These are phyloP conservation scores for Limosa lapponica DNA, from an alignment of 2,797 vertebrate species.

Conservation along the genomic window DNA sequence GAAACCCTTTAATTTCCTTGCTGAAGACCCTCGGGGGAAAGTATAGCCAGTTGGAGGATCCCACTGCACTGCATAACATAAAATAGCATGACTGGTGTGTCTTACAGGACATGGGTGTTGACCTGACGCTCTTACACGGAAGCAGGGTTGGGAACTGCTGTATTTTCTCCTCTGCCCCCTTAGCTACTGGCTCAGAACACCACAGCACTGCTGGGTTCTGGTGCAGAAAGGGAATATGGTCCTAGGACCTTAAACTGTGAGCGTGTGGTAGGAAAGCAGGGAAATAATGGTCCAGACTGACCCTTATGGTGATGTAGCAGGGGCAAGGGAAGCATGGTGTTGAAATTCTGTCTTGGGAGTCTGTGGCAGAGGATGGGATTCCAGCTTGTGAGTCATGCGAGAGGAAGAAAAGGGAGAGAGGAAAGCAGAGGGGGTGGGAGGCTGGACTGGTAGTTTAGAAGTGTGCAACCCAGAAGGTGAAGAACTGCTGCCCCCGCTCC, in stretches of 20 bases:
- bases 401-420: background rate
- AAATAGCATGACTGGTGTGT: background rate
- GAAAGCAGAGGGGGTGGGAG: background rate
- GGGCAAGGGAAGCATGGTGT: background rate
- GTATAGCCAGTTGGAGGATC: background rate
- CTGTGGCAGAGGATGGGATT: background rate
- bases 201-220: background rate
- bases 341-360: background rate
- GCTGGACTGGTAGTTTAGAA: background rate
- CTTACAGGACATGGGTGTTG: background rate
- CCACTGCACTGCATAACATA: background rate
- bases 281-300: background rate
- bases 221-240: background rate
- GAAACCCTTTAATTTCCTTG: constrained; percentile 7
- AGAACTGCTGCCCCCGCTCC: background rate
- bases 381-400: background rate
- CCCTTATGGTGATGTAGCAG: background rate
- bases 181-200: background rate
- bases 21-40: background rate
- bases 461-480: background rate
- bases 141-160: background rate
- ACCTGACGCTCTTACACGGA: background rate
- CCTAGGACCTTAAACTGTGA: background rate
- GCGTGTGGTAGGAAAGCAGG: background rate
- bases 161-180: background rate